phyloP scores from a whole-genome alignment of 2,888 invertebrate species.

The Erannis defoliaria region DNA sequence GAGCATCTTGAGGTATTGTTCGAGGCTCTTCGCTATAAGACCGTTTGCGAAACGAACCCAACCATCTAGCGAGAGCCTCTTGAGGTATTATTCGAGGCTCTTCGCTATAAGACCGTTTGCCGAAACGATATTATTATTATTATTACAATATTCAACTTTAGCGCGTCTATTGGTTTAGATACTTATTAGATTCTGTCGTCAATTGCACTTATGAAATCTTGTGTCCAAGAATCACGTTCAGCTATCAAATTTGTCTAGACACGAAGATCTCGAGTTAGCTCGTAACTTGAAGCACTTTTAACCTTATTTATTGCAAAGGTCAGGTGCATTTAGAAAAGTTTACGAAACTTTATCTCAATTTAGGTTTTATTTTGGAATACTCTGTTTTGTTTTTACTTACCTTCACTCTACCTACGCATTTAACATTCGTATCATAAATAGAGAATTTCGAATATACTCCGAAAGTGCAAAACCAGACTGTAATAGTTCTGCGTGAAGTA shows the following conservation, averaged over 20 bases:
- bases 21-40: too few species aligned
- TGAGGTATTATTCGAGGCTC: too few species aligned
- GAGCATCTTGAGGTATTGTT: too few species aligned
- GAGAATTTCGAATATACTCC: not conserved
- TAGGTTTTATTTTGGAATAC: not conserved
- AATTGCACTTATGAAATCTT: not conserved
- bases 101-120: too few species aligned
- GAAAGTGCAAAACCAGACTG: not conserved
- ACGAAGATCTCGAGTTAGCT: not conserved
- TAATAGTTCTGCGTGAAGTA: not conserved
- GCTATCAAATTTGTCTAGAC: conserved; percentile 23
- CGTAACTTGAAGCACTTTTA: conserved; percentile 12
- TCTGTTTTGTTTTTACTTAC: not conserved
- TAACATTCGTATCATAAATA: not conserved
- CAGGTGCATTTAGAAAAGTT: conserved; percentile 3
- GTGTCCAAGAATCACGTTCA: not conserved
- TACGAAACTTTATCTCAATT: conserved; percentile 2
- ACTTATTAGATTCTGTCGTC: not conserved
- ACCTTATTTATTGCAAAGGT: conserved; percentile 27
- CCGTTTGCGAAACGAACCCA: too few species aligned
- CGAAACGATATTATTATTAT: too few species aligned
- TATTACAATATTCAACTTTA: not conserved
- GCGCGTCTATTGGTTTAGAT: not conserved
- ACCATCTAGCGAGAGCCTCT: too few species aligned
- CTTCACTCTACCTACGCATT: not conserved